A percentile compares a stretch with the other conserved stretches of the same genome.
phyloP scores from a whole-genome alignment of 2,113 vertebrate genomes.

The Pampusana beccarii region DNA sequence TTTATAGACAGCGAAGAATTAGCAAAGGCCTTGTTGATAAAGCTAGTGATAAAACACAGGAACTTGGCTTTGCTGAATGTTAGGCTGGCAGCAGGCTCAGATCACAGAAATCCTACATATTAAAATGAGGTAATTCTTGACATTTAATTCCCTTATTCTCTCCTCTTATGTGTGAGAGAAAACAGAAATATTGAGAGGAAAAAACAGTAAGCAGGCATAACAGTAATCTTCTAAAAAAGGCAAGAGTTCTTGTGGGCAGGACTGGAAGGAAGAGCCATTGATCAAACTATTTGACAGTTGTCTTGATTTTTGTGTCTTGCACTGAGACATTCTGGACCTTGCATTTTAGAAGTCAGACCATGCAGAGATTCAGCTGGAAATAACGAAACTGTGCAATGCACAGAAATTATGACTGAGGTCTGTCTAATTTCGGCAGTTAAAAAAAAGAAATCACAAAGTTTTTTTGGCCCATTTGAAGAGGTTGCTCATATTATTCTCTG shows the following conservation, averaged over 20 bases:
- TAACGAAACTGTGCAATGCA: background rate
- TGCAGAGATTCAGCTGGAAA: background rate
- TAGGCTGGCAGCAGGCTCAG: background rate
- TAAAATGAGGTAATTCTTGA: conserved; percentile 21
- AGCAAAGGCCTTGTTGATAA: background rate
- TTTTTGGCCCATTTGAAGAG: background rate
- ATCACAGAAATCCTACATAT: background rate
- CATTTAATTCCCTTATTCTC: conserved; percentile 30
- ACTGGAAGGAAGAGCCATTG: background rate
- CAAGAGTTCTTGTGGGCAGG: background rate
- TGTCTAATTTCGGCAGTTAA: background rate
- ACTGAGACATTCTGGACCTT: background rate
- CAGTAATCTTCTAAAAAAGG: background rate
- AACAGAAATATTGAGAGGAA: conserved; percentile 4
- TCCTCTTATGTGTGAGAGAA: background rate
- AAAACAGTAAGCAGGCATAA: background rate
- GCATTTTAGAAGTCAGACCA: background rate
- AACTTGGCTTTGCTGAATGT: background rate
- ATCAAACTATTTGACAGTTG: background rate
- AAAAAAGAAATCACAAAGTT: background rate
- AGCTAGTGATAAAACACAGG: background rate
- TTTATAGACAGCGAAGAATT: background rate
- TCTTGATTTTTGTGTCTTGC: background rate
- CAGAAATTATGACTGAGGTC: background rate
- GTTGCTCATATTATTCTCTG: background rate